Evolutionary conservation across 2,888 invertebrate species (phyloP), one percentile per base, ranked within the genome.

Genomic region (Biston stratarius): DNA sequence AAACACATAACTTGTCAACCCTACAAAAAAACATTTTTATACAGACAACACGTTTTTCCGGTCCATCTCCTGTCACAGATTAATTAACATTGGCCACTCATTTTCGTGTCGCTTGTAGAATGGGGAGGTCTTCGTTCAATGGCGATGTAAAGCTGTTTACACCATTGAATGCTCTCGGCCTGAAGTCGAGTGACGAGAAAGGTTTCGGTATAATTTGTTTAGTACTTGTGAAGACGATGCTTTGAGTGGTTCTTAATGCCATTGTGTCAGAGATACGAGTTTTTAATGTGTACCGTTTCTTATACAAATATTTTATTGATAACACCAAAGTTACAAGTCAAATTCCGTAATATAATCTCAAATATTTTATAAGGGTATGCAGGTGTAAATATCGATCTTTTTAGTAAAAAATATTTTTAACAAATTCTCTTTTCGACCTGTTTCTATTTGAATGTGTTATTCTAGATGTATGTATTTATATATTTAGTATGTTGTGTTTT

Each of bases 131-230:
- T 53, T 11, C 14, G 12, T 71, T 61, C 15, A 63, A 58, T 75
- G 77, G 79, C 62, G 66, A 60, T 71, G 73, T 73, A 73, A 72
- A 73, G 75, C 70, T 81, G 78, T 82, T 82, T 81, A 80, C 78
- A 75, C 73, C 70, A 72, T 71, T 72, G 73, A 72, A 75, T 71
- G 74, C 72, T 74, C 74, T 76, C 71, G 55, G 74, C 73, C 74
- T 77, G 74, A 77, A 75, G 74, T 74, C 72, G 74, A 79, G 75
- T 77, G 79, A 76, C 76, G 66, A 67, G 64, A 66, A 71, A 64
- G 65, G 68, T 60, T 65, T 70, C 74, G 51, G 65, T 70, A 66
- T 71, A 60, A 72, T 70, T 70, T 69, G 67, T 68, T 68, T 69
- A 61, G 72, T 51, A 57, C 57, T 57, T 14, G 34, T 33, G 36